Evolutionary conservation across 2,888 invertebrate species (phyloP).

Genomic region (Electrophaes corylata): DNA sequence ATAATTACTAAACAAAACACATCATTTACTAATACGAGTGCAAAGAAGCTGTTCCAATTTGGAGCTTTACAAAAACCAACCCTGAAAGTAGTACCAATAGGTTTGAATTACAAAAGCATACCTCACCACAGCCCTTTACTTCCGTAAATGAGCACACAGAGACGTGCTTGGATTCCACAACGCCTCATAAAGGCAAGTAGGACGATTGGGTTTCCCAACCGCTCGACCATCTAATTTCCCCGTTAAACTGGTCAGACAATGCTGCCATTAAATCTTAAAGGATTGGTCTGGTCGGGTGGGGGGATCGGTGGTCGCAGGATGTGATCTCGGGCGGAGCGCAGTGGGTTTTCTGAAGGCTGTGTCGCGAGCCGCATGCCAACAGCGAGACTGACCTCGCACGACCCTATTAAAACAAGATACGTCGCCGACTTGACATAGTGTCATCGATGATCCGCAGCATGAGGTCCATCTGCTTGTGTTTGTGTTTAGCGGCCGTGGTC

Average conservation of each 20-base stretch:
- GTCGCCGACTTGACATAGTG: constrained; percentile 66
- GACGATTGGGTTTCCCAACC: constrained; percentile 71
- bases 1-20: background rate
- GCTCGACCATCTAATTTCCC: constrained; percentile 55
- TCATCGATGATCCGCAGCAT: constrained; percentile 66
- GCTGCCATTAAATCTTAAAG: constrained; percentile 65
- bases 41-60: constrained; percentile 5
- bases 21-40: constrained; percentile 1
- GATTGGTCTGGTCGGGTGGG: constrained; percentile 62
- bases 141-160: constrained; percentile 42
- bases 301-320: constrained; percentile 71
- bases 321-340: constrained; percentile 68
- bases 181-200: constrained; percentile 41
- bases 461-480: constrained; percentile 67
- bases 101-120: constrained; percentile 25
- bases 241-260: constrained; percentile 62
- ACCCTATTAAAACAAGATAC: constrained; percentile 82
- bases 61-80: constrained; percentile 9
- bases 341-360: constrained; percentile 84
- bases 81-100: constrained; percentile 6
- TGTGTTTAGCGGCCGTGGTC: constrained; percentile 56
- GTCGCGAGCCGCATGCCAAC: constrained; percentile 83
- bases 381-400: constrained; percentile 70
- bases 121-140: constrained; percentile 34
- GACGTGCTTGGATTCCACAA: constrained; percentile 47